phyloP scores from a whole-genome alignment of 2,797 vertebrate species.

The Malacoctenus gilli region DNA sequence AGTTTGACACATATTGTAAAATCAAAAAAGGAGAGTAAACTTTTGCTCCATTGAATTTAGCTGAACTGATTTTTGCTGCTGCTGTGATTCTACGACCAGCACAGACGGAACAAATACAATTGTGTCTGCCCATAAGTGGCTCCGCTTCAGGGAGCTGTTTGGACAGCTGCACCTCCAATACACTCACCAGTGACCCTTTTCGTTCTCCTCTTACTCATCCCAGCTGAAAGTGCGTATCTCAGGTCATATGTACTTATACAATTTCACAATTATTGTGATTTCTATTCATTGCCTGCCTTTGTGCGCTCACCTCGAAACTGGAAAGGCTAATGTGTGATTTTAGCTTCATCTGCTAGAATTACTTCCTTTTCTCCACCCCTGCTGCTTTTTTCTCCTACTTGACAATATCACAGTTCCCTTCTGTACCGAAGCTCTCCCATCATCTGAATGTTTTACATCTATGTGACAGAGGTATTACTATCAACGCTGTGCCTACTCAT shows the following conservation, averaged over 20 bases:
- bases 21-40: not conserved
- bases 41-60: not conserved
- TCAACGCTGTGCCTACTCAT: conserved; percentile 27
- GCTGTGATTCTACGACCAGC: not conserved
- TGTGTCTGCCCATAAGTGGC: conserved; percentile 1
- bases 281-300: conserved; percentile 29
- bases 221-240: conserved; percentile 27
- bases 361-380: conserved; percentile 27
- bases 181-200: conserved; percentile 11
- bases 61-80: not conserved
- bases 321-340: conserved; percentile 61
- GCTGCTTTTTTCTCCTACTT: conserved; percentile 27
- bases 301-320: conserved; percentile 39
- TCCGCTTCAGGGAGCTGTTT: conserved; percentile 22
- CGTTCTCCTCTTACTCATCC: conserved; percentile 22
- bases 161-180: conserved; percentile 19
- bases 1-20: too few species aligned
- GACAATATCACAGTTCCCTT: conserved; percentile 51
- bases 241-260: conserved; percentile 53
- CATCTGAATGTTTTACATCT: conserved; percentile 29
- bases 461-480: conserved; percentile 23
- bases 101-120: conserved; percentile 7
- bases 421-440: conserved; percentile 25
- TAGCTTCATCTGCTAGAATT: conserved; percentile 41
- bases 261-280: conserved; percentile 61